phyloP scores from a whole-genome alignment of 2,888 invertebrate genomes.

The Aleiodes leptofemur region DNA sequence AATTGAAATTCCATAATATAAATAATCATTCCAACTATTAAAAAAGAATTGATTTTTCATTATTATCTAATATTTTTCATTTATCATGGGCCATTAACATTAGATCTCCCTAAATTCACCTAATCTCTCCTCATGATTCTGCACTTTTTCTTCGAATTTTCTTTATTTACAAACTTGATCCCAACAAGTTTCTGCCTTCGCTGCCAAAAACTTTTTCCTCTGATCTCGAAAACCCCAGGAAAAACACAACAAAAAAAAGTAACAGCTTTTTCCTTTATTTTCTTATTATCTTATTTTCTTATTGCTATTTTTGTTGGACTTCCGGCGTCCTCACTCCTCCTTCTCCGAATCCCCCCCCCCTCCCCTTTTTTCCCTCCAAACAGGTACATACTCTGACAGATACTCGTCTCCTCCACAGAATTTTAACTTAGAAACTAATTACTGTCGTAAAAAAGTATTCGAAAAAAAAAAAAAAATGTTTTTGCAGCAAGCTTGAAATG shows the following conservation, averaged over 20 bases:
- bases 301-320: background rate
- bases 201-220: slow-evolving; percentile 24
- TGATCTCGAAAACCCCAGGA: slow-evolving; percentile 19
- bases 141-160: background rate
- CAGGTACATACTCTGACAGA: slow-evolving; percentile 34
- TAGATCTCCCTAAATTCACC: no score
- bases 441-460: slow-evolving; percentile 67
- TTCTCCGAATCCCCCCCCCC: background rate
- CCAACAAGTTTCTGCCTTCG: slow-evolving; percentile 11
- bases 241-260: slow-evolving; percentile 56
- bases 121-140: no score
- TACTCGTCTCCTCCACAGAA: slow-evolving; percentile 55
- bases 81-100: no score
- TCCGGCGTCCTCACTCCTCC: background rate
- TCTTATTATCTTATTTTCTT: no score
- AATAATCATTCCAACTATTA: no score
- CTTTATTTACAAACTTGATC: background rate
- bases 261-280: background rate
- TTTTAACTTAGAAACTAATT: slow-evolving; percentile 72
- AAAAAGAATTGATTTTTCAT: no score
- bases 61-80: no score
- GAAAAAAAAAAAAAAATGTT: slow-evolving; percentile 54
- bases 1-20: no score
- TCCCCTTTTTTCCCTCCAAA: slow-evolving; percentile 44
- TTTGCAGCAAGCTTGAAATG: slow-evolving; percentile 56